phyloP scores from a whole-genome alignment of 2,113 vertebrate species.

The Cavia porcellus region DNA sequence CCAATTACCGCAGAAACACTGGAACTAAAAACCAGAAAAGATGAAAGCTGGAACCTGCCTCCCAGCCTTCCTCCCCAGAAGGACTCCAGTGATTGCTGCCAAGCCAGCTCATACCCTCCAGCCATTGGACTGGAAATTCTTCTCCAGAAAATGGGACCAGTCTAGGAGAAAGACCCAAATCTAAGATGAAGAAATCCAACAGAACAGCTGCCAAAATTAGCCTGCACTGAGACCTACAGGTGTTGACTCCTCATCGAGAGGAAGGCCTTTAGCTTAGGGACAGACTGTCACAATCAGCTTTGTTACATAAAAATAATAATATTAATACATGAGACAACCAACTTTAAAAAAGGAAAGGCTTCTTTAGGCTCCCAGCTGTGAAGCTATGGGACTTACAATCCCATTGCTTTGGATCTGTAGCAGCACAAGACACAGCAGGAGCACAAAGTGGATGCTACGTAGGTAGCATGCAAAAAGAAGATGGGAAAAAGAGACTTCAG shows the following conservation, averaged over 20 bases:
- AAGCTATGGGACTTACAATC: neutral
- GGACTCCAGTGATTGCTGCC: neutral
- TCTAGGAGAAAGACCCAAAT: neutral
- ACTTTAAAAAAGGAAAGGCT: neutral
- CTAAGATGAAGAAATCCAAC: neutral
- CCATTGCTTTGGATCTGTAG: neutral
- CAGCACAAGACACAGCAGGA: neutral
- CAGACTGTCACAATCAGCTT: neutral
- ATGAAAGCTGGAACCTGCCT: neutral
- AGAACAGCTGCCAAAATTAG: neutral
- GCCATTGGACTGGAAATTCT: slow-evolving; percentile 3
- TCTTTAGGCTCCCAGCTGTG: neutral
- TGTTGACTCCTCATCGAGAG: neutral
- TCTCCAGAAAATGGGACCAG: slow-evolving; percentile 10
- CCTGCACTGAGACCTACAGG: neutral
- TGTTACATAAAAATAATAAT: neutral
- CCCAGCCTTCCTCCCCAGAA: neutral
- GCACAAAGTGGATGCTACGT: neutral
- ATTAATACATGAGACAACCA: neutral
- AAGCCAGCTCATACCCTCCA: neutral
- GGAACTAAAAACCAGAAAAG: neutral
- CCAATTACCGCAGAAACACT: neutral
- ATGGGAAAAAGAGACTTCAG: too few relatives aligned
- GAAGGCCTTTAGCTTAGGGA: neutral
- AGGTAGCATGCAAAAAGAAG: neutral